Base-by-base conservation (phyloP, 2,888 invertebrate species). In the Parthenolecanium corni region DNA sequence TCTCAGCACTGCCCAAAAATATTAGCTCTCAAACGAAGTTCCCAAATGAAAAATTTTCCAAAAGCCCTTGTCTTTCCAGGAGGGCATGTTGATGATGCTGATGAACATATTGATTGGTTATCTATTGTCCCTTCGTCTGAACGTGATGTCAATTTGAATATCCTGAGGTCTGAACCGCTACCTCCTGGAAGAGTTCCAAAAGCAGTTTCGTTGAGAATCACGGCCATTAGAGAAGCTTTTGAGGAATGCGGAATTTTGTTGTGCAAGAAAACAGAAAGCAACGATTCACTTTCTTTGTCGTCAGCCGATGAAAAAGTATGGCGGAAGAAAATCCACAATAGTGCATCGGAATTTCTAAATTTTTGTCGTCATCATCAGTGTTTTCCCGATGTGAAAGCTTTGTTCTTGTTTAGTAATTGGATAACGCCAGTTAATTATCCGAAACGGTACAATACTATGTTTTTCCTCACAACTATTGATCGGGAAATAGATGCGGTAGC, bases 211-310 rank as follows among this genome's bases (percentile, higher is more conserved):
- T 76, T 91, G 57, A 77, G 92, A 69, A 84, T 94, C 67, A 83
- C 86, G 58, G 91, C 92, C 0, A 85, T 93, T 58, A 75, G 88
- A 52, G 93, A 94, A 75, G 85, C 90, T 9, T 93, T 94, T 76
- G 93, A 94, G 73, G 93, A 94, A 73, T 81, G 86, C 67, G 93
- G 93, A 0, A 75, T 93, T 57, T 75, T 89, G 38, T 71, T 89
- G 24, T 85, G 86, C 71, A 80, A 79, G 68, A 40, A 25, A 56
- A 23, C 21, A 1, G 52, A 56, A 24, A 1, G 21, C 1, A 1
- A 23, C 4, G 12, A 21, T 3, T 3, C 31, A 40, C 31, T 57
- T 12, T 42, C 14, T 5, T 47, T 9, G 21, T 11, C 11, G 0
- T 25, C 23, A 24, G 38, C 31, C 21, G 57, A 38, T 57, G 62